Conservation (phyloP, 2,113 vertebrate species). For the Oreotragus oreotragus region DNA sequence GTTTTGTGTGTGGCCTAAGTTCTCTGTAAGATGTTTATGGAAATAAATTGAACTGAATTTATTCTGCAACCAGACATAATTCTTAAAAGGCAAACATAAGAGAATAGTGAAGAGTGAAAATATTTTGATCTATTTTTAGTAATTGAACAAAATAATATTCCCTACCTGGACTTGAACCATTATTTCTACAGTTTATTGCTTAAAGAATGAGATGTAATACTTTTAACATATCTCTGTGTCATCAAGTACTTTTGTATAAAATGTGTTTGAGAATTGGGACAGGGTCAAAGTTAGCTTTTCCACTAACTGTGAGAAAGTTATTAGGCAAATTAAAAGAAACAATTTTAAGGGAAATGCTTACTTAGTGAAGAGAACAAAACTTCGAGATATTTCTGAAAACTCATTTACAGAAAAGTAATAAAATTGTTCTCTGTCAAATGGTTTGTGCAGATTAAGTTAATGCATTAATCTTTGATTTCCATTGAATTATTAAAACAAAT, state of each 20-base stretch:
- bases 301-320: slow-evolving; percentile 30
- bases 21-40: neutral
- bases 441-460: neutral
- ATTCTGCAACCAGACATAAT: neutral
- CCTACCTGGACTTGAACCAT: neutral
- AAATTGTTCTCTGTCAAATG: neutral
- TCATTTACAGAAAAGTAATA: slow-evolving; percentile 40
- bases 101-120: neutral
- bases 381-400: slow-evolving; percentile 26
- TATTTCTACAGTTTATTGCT: neutral
- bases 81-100: neutral
- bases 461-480: neutral
- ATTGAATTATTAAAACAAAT: neutral
- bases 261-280: neutral
- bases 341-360: slow-evolving; percentile 31
- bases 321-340: slow-evolving; percentile 22
- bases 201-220: neutral
- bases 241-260: neutral
- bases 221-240: neutral
- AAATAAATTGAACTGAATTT: neutral
- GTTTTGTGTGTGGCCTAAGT: neutral
- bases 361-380: slow-evolving; percentile 26
- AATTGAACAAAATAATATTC: neutral
- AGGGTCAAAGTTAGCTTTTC: slow-evolving; percentile 34
- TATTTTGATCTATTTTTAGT: slow-evolving; percentile 17